Percentiles rank a stretch among this genome's conserved stretches.
Evolutionary conservation across 2,888 invertebrate genomes (phyloP).

Genomic region (Pristionchus fissidentatus): DNA sequence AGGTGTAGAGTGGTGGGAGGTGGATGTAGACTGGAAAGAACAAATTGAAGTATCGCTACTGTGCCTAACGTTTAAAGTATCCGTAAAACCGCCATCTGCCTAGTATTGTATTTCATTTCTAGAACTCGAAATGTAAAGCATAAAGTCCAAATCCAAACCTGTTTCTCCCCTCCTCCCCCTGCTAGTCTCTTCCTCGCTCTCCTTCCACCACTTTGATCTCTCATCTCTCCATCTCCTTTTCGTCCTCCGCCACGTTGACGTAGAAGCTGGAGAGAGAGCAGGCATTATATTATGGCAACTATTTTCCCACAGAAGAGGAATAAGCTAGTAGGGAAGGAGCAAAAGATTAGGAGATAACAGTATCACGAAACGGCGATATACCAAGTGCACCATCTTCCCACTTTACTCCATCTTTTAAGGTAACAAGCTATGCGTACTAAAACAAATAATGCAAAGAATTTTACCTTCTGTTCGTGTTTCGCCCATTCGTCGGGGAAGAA

Average conservation of each 20-base stretch:
- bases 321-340: too few species aligned
- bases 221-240: too few species aligned
- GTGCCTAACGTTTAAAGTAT: background rate
- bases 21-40: background rate
- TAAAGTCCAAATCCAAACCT: background rate
- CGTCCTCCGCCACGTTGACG: background rate
- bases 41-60: background rate
- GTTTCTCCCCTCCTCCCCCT: background rate
- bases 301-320: too few species aligned
- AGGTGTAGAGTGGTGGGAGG: background rate
- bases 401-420: too few species aligned
- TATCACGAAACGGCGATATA: background rate
- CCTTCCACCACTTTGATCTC: background rate
- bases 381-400: background rate
- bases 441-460: too few species aligned
- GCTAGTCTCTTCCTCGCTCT: background rate
- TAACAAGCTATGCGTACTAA: too few species aligned
- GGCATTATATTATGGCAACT: too few species aligned
- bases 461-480: background rate
- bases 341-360: too few species aligned
- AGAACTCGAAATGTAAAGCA: background rate
- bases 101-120: background rate
- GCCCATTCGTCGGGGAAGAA: constrained; percentile 39
- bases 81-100: background rate
- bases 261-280: background rate